phyloP scores from a whole-genome alignment of 2,888 invertebrate genomes.

The Diarsia rubi region DNA sequence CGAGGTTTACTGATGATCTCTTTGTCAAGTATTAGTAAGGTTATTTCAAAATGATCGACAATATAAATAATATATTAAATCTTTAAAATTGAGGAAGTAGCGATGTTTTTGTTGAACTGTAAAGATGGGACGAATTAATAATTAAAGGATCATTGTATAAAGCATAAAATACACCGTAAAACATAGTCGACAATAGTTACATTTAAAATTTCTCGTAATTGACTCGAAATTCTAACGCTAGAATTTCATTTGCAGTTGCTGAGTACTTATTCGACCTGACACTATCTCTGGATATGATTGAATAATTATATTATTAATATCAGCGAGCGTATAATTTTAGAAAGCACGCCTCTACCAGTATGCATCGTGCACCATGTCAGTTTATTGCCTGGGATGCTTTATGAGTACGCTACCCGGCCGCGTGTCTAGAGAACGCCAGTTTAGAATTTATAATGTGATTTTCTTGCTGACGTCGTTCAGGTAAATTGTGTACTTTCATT shows the following conservation, averaged over 20 bases:
- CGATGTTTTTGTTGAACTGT: background rate
- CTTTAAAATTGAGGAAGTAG: background rate
- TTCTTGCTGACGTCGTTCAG: slow-evolving; percentile 1
- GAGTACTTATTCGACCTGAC: background rate
- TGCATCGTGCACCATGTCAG: background rate
- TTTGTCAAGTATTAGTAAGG: background rate
- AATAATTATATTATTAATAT: background rate
- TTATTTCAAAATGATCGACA: background rate
- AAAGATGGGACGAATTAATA: background rate
- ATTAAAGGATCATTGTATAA: background rate
- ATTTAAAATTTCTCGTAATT: too few species aligned
- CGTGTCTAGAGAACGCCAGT: background rate
- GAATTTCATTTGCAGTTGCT: background rate
- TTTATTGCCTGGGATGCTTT: slow-evolving; percentile 17
- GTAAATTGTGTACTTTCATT: slow-evolving; percentile 3
- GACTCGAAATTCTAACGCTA: too few species aligned
- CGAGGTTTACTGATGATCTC: background rate
- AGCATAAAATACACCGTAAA: background rate
- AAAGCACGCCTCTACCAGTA: slow-evolving; percentile 11
- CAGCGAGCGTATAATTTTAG: background rate
- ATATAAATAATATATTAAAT: background rate
- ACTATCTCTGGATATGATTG: background rate
- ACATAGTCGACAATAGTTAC: background rate
- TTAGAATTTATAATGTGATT: slow-evolving; percentile 22
- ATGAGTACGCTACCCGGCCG: background rate